phyloP scores from a whole-genome alignment of 2,888 invertebrate species.

The Ecdyonurus torrentis region DNA sequence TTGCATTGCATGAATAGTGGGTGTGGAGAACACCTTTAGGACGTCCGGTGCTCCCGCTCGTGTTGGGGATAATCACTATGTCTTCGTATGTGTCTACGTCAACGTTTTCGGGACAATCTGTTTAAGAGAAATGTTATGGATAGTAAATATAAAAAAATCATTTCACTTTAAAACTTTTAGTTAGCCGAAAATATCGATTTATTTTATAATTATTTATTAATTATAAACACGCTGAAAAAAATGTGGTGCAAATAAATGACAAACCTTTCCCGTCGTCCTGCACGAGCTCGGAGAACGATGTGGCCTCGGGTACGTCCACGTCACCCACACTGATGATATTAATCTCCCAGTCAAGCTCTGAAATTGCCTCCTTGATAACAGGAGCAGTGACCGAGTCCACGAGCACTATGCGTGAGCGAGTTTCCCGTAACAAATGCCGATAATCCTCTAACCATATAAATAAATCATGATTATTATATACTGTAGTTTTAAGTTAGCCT shows the following conservation, averaged over 20 bases:
- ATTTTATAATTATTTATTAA: background rate
- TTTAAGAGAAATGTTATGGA: background rate
- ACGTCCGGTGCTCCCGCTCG: conserved; percentile 6
- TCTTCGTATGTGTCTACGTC: background rate
- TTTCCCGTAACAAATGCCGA: background rate
- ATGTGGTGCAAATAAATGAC: too few species aligned
- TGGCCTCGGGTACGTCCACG: background rate
- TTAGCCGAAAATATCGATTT: background rate
- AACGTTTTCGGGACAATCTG: conserved; percentile 1
- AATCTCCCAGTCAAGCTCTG: background rate
- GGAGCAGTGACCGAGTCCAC: background rate
- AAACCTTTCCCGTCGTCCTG: background rate
- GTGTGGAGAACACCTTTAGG: conserved; percentile 7
- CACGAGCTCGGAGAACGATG: background rate
- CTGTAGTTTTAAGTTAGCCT: too few species aligned
- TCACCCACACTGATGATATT: background rate
- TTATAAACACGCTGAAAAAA: background rate
- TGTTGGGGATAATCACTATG: background rate
- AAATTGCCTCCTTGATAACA: background rate
- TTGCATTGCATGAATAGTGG: background rate
- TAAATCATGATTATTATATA: background rate
- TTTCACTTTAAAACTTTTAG: background rate
- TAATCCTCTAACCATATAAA: background rate
- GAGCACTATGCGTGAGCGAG: background rate
- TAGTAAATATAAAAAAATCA: background rate